These are phyloP conservation scores for Pogonocichla stellata DNA, from an alignment of 2,113 vertebrate genomes.

Conservation along the genomic window DNA sequence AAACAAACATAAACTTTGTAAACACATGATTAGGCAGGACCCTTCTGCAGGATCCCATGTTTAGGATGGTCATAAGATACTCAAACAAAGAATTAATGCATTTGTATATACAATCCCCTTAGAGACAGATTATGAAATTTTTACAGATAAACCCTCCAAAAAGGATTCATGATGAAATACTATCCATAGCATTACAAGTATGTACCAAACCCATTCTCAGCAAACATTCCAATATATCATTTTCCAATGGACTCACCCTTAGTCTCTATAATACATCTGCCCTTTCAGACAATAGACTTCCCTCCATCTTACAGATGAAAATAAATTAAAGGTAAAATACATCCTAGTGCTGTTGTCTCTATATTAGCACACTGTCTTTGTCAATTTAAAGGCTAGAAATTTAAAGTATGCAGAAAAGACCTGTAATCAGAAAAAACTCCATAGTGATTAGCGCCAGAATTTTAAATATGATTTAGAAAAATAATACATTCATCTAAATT, in stretches of 20 bases:
- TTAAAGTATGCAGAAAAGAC: neutral
- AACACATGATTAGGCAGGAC: constrained; percentile 41
- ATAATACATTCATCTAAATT: neutral
- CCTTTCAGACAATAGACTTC: neutral
- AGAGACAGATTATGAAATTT: constrained; percentile 41
- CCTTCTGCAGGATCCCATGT: neutral
- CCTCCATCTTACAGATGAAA: neutral
- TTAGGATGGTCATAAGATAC: constrained; percentile 27
- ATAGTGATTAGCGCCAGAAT: neutral
- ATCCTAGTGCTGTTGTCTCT: neutral
- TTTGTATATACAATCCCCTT: constrained; percentile 21
- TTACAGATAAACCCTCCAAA: neutral
- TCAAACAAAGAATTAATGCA: constrained; percentile 63
- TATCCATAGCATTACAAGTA: neutral
- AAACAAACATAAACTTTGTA: constrained; percentile 63
- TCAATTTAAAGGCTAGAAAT: neutral
- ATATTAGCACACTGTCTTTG: neutral
- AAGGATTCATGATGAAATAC: neutral
- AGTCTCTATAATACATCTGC: neutral
- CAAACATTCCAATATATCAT: neutral
- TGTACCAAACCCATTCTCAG: neutral
- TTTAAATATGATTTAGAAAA: neutral
- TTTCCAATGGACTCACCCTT: neutral
- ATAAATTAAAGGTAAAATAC: neutral
- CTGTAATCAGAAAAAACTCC: neutral